Evolutionary conservation across 2,888 invertebrate genomes (phyloP).

Genomic region (Teleogryllus oceanicus): DNA sequence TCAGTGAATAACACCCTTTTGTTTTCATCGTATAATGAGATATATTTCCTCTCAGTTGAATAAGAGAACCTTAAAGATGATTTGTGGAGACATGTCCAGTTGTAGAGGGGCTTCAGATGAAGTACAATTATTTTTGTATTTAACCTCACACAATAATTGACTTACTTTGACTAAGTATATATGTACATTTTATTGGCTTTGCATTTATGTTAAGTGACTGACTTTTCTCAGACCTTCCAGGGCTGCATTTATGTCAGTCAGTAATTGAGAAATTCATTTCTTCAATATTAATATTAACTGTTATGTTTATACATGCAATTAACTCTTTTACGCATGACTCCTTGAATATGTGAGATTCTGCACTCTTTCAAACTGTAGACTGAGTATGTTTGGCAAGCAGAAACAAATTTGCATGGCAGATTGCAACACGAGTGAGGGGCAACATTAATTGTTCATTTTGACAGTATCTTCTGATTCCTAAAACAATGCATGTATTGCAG

Average conservation of each 20-base stretch:
- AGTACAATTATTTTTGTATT: background rate
- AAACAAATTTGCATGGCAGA: constrained; percentile 9
- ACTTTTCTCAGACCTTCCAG: background rate
- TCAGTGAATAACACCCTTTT: background rate
- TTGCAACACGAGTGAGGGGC: constrained; percentile 18
- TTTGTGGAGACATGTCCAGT: no score
- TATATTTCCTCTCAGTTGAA: background rate
- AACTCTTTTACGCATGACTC: background rate
- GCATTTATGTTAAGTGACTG: background rate
- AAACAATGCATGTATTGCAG: constrained; percentile 4
- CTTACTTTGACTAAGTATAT: constrained; percentile 2
- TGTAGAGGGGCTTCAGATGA: no score
- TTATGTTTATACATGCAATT: background rate
- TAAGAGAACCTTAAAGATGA: no score
- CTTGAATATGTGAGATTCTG: constrained; percentile 4
- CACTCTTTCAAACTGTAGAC: background rate
- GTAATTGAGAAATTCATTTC: background rate
- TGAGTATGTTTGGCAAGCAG: constrained; percentile 6
- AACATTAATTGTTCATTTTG: constrained; percentile 7
- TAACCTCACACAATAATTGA: background rate
- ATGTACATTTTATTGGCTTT: constrained; percentile 9
- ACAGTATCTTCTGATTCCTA: constrained; percentile 10
- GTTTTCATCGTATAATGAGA: background rate
- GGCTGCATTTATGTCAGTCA: background rate
- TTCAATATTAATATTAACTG: background rate